phyloP scores from a whole-genome alignment of 35 echinoderm and acorn worm species.

The Anneissia japonica region DNA sequence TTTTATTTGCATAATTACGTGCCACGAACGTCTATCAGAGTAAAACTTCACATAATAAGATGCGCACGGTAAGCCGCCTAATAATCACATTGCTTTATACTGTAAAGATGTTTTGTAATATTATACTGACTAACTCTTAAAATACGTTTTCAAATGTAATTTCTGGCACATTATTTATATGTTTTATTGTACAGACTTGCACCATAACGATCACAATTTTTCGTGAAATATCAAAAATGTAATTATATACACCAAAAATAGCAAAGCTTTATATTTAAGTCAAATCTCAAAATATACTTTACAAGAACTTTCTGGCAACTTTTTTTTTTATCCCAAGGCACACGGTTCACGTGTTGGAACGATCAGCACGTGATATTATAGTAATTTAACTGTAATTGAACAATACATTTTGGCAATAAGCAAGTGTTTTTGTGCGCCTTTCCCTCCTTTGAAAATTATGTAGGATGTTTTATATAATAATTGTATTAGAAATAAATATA shows the following conservation, averaged over 20 bases:
- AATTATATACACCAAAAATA: conserved; percentile 2
- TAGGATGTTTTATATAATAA: neutral
- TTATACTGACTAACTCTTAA: neutral
- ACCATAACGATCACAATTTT: neutral
- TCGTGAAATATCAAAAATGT: neutral
- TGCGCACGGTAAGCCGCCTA: too few relatives aligned
- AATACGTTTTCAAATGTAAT: neutral
- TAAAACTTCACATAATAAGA: too few relatives aligned
- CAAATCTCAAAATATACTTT: neutral
- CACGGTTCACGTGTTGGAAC: neutral
- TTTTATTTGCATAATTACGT: too few relatives aligned
- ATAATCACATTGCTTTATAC: too few relatives aligned
- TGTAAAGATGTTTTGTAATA: too few relatives aligned
- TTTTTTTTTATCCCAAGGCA: neutral
- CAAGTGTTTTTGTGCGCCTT: neutral
- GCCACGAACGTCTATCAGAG: too few relatives aligned
- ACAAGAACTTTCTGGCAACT: neutral
- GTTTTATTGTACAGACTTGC: neutral
- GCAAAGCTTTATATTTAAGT: neutral
- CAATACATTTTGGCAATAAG: neutral
- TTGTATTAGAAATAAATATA: too few relatives aligned
- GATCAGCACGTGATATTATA: neutral
- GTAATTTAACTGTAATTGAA: neutral
- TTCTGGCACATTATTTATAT: neutral
- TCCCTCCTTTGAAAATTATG: neutral